These are phyloP conservation scores for Neodiprion lecontei DNA, from an alignment of 1,140 invertebrate species.

Conservation along the genomic window DNA sequence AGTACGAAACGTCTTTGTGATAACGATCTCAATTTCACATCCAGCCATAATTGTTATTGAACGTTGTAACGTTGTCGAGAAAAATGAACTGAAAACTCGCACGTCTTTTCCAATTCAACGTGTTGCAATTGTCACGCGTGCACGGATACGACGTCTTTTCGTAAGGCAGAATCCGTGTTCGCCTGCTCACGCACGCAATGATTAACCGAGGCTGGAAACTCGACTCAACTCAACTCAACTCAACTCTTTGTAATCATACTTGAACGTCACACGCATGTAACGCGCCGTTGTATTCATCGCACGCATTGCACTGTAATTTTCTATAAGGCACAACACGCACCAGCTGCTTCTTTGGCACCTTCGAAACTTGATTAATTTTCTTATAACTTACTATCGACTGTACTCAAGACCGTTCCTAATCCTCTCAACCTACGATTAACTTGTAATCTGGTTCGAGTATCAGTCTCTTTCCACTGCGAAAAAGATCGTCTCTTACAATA, in stretches of 20 bases:
- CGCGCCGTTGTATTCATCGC: neutral
- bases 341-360: neutral
- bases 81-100: too few species aligned
- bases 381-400: neutral
- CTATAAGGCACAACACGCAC: neutral
- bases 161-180: too few species aligned
- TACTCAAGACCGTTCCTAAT: neutral
- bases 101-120: too few species aligned
- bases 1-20: too few species aligned
- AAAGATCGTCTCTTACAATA: too few species aligned
- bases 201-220: neutral
- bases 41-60: too few species aligned
- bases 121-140: too few species aligned
- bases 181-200: neutral
- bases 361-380: neutral
- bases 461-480: too few species aligned
- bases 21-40: too few species aligned
- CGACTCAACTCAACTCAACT: neutral
- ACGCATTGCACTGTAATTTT: slow-evolving; percentile 2
- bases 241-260: neutral
- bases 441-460: too few species aligned
- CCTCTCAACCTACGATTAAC: neutral
- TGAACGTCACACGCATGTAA: neutral
- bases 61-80: too few species aligned
- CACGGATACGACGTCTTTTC: too few species aligned